Evolutionary conservation across 2,797 vertebrate species (phyloP), one percentile per base, ranked within the genome.

Genomic region (Tadarida brasiliensis): DNA sequence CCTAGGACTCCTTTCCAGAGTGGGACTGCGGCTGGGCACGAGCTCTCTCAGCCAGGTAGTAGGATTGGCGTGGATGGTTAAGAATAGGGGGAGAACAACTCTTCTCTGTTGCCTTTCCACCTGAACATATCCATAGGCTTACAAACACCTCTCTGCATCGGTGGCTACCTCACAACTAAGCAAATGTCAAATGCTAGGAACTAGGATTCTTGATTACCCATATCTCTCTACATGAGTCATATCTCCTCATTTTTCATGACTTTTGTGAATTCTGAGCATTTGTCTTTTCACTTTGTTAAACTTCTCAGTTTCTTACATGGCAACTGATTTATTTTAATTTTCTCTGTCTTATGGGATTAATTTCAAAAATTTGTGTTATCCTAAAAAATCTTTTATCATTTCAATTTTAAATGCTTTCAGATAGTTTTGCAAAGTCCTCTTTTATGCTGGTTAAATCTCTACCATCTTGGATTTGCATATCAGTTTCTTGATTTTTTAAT

Each of bases 361-460:
- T 54, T 84, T 82, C 59, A 71, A 47, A 71, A 84, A 87, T 57
- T 68, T 11, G 11, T 80, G 1, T 63, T 76, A 87, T 65, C 9
- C 24, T 63, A 39, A 87, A 88, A 84, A 82, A 17, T 44, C 33
- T 87, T 73, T 14, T 47, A 94, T 88, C 7, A 33, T 33, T 68
- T 90, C 24, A 35, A 93, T 68, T 93, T 92, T 81, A 91, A 93
- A n/a, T 91, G 17, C 33, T 86, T 94, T 73, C 61, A 44, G 9
- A 5, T 49, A 49, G 10, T 77, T 73, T 54, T 87, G 3, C 9
- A 59, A 88, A 93, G 5, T 67, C 14, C 12, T 89, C 20, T 77
- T 22, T 39, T 20, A 51, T 9, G 33, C 4, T 84, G 8, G 1
- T 57, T 90, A 61, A 3, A 78, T 44, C 80, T 67, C 26, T 3